A percentile compares a stretch with the other conserved stretches of the same genome.
phyloP scores from a whole-genome alignment of 1,140 invertebrate genomes.

The Monomorium pharaonis region DNA sequence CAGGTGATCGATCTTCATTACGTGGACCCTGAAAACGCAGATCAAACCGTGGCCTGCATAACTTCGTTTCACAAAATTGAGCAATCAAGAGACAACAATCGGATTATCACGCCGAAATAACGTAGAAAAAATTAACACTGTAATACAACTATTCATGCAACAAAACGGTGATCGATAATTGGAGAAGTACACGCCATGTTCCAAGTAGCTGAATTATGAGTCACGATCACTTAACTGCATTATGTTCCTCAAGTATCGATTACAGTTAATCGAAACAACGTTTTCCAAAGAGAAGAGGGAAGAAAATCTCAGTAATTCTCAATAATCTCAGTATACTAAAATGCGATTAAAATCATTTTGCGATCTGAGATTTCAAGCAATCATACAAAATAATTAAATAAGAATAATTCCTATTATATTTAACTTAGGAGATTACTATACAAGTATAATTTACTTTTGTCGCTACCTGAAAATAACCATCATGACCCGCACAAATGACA shows the following conservation, averaged over 20 bases:
- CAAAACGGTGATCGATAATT: conserved; percentile 30
- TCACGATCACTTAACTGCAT: neutral
- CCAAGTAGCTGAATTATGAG: conserved; percentile 29
- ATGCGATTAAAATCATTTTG: neutral
- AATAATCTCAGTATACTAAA: neutral
- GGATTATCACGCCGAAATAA: neutral
- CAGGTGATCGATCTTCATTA: conserved; percentile 89
- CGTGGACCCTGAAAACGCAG: conserved; percentile 85
- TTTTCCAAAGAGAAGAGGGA: neutral
- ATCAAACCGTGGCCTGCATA: neutral
- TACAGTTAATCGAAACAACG: neutral
- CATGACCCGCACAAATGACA: conserved; percentile 90
- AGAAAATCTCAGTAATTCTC: neutral
- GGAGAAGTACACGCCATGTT: conserved; percentile 10
- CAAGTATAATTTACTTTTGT: conserved; percentile 82
- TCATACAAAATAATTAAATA: conserved; percentile 4
- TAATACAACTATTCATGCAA: conserved; percentile 1
- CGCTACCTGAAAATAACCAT: conserved; percentile 88
- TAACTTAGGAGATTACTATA: neutral
- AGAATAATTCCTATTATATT: neutral
- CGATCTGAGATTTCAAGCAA: neutral
- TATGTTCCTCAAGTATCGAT: neutral
- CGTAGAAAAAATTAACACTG: neutral
- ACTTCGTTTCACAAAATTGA: conserved; percentile 1
- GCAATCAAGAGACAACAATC: neutral